Evolutionary conservation across 2,888 invertebrate genomes (phyloP).

Genomic region (Plutella xylostella): DNA sequence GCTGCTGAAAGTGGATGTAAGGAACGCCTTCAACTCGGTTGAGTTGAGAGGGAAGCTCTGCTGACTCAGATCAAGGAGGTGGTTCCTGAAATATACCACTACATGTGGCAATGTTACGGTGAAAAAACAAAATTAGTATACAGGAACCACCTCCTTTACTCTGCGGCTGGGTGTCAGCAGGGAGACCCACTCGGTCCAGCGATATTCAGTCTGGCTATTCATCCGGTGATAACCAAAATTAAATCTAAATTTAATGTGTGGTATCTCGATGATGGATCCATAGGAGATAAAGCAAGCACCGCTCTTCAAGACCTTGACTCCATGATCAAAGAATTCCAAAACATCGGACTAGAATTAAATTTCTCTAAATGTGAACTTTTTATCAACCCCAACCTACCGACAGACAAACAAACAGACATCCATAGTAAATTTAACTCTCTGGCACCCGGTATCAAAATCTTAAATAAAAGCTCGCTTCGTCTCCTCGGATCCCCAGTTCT

Average conservation of each 20-base stretch:
- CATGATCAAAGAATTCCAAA: background rate
- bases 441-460: too few species aligned
- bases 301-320: background rate
- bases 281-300: background rate
- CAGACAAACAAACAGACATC: too few species aligned
- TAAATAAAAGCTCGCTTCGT: too few species aligned
- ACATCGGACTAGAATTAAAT: background rate
- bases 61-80: background rate
- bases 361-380: background rate
- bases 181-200: background rate
- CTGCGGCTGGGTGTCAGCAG: background rate
- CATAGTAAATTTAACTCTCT: too few species aligned
- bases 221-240: background rate
- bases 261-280: conserved; percentile 1
- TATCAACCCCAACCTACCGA: too few species aligned
- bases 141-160: background rate
- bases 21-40: background rate
- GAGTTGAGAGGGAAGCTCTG: background rate
- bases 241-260: background rate
- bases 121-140: background rate
- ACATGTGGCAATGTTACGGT: conserved; percentile 2
- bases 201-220: background rate
- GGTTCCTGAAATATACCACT: background rate
- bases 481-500: too few species aligned
- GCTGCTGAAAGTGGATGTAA: background rate